These are phyloP conservation scores for Micrastur ruficollis DNA, from an alignment of 2,797 vertebrate species.

Conservation along the genomic window DNA sequence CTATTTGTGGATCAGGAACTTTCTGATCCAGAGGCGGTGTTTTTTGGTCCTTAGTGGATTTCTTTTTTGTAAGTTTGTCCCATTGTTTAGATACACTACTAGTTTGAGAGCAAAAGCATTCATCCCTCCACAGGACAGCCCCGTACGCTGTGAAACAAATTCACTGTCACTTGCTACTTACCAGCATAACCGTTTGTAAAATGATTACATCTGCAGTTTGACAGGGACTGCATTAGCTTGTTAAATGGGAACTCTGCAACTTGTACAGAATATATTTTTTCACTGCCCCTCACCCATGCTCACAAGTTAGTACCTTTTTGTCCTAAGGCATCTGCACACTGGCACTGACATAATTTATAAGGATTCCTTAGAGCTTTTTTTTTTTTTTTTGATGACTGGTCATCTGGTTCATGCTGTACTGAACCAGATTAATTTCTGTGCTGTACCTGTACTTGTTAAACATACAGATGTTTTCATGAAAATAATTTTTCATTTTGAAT, in stretches of 20 bases:
- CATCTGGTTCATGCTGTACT: background rate
- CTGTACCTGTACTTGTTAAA: background rate
- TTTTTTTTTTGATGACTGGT: background rate
- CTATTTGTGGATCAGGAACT: background rate
- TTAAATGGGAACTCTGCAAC: background rate
- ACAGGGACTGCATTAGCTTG: background rate
- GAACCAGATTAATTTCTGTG: background rate
- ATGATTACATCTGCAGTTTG: background rate
- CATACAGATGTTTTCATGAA: background rate
- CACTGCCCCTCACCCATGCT: background rate
- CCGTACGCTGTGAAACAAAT: background rate
- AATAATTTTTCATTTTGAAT: background rate
- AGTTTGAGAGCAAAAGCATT: background rate
- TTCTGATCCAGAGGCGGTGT: background rate
- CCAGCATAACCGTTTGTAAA: background rate
- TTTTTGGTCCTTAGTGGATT: background rate
- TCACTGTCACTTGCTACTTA: background rate
- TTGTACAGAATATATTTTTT: background rate
- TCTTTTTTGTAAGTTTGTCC: background rate
- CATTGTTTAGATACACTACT: background rate
- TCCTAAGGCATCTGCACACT: background rate
- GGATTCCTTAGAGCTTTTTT: background rate
- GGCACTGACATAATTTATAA: background rate
- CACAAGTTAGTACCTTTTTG: background rate
- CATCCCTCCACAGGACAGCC: background rate